These are phyloP conservation scores for Lypha dubia DNA, from an alignment of 2,888 invertebrate species.

Conservation along the genomic window DNA sequence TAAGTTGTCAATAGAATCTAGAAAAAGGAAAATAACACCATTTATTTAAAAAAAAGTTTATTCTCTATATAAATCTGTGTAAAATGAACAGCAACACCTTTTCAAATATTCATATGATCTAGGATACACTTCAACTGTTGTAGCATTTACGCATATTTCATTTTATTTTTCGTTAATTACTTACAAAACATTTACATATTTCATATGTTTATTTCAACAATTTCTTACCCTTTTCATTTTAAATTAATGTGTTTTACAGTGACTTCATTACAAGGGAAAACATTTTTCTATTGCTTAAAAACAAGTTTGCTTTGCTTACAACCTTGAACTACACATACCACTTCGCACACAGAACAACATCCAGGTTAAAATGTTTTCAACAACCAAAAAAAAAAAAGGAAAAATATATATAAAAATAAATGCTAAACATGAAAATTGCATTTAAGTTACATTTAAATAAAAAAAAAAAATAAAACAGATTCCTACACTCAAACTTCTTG, in stretches of 20 bases:
- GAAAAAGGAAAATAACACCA: too few species aligned
- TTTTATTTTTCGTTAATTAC: background rate
- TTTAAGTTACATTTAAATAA: constrained; percentile 41
- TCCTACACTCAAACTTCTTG: constrained; percentile 16
- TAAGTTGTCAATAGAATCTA: too few species aligned
- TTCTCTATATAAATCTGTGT: too few species aligned
- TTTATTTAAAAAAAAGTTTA: too few species aligned
- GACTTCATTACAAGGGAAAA: background rate
- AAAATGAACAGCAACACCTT: too few species aligned
- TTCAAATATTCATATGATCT: background rate
- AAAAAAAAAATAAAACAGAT: constrained; percentile 6
- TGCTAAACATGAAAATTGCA: constrained; percentile 40
- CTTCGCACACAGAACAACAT: constrained; percentile 15
- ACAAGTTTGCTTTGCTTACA: background rate
- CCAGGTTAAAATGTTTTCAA: constrained; percentile 34
- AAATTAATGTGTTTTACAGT: background rate
- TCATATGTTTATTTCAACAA: background rate
- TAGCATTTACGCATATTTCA: background rate
- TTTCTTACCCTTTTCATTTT: background rate
- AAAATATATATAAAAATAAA: constrained; percentile 21
- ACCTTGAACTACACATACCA: constrained; percentile 43
- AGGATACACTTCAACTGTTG: background rate
- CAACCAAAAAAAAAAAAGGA: too few species aligned
- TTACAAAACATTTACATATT: background rate
- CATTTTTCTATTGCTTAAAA: too few species aligned